Base-by-base conservation (phyloP, 1,140 invertebrate genomes). In the Macrobrachium nipponense region DNA sequence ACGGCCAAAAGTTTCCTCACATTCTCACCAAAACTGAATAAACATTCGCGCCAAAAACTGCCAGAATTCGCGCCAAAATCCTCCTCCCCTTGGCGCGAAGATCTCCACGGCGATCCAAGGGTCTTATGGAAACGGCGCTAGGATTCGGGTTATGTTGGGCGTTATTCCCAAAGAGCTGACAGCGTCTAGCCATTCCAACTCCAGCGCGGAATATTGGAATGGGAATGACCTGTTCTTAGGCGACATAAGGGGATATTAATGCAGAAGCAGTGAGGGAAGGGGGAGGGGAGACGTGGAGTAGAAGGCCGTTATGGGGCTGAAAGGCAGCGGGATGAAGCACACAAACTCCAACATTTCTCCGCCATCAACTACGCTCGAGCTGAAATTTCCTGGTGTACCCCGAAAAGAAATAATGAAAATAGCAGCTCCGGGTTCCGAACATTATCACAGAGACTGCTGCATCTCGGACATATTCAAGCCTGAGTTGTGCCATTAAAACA, bases 121-220 rank as follows among this genome's bases (percentile, higher is more conserved):
- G 77, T 62, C 61, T 79, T 64, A 79, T 62, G 77, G 62, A 79
- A 79, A 79, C 36, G 77, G 77, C 77, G 77, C 23, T 12, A 36
- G 20, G 20, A 36, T 27, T 36, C 14, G 60, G 20, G 77, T 64
- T 79, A 79, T 79, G 77, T 79, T 36, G 58, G 58, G 77, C 77
- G 60, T 82, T 82, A 82, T 73, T 82, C 80, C 80, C n/a, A 60
- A 82, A 58, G 68, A 79, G 77, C 77, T 79, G 77, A 79, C 80
- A 60, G 64, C 51, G 64, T 60, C 44, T 20, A 17, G 80, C 80
- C 80, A 82, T 82, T 82, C 80, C 80, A 82, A 68, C 43, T n/a
- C 64, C 66, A n/a, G 73, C 66, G 70, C 80, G 66, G 80, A 82
- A 82, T 82, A 82, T 82, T 82, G 80, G 80, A 82, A 82, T 82